A percentile compares a stretch with the other conserved stretches of the same genome.
Conservation (phyloP, 2,888 invertebrate genomes). For the Limnephilus auricula region DNA sequence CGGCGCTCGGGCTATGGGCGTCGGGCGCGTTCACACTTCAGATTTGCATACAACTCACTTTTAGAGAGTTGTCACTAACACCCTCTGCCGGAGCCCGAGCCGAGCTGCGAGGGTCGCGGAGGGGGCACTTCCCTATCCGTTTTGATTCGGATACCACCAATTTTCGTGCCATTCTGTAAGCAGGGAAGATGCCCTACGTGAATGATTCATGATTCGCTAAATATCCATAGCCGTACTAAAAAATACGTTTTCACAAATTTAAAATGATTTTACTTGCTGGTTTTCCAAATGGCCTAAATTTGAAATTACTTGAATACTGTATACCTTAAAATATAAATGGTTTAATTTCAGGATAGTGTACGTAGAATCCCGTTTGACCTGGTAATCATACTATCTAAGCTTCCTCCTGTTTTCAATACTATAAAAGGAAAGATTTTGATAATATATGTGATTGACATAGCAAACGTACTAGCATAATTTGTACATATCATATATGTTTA, state of each 20-base stretch:
- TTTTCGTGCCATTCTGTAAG: not conserved
- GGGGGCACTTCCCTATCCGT: constrained; percentile 33
- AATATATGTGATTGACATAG: too few relatives aligned
- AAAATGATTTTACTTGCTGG: not conserved
- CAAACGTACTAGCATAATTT: too few relatives aligned
- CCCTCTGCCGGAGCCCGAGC: constrained; percentile 39
- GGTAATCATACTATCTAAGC: too few relatives aligned
- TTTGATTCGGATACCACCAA: constrained; percentile 42
- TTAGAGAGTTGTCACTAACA: constrained; percentile 57
- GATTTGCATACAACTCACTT: constrained; percentile 66
- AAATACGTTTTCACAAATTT: not conserved
- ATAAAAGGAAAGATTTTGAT: too few relatives aligned
- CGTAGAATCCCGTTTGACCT: too few relatives aligned
- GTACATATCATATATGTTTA: too few relatives aligned
- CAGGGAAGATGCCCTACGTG: not conserved
- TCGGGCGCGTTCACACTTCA: constrained; percentile 59
- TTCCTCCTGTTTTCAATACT: too few relatives aligned
- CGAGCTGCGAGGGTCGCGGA: constrained; percentile 14
- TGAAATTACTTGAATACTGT: not conserved
- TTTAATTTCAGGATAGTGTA: not conserved
- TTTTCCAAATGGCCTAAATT: not conserved
- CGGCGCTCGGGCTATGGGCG: not conserved
- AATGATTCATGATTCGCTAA: not conserved
- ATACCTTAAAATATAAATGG: not conserved
- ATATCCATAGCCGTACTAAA: not conserved